phyloP scores from a whole-genome alignment of 1,140 invertebrate species.

The Littorina saxatilis region DNA sequence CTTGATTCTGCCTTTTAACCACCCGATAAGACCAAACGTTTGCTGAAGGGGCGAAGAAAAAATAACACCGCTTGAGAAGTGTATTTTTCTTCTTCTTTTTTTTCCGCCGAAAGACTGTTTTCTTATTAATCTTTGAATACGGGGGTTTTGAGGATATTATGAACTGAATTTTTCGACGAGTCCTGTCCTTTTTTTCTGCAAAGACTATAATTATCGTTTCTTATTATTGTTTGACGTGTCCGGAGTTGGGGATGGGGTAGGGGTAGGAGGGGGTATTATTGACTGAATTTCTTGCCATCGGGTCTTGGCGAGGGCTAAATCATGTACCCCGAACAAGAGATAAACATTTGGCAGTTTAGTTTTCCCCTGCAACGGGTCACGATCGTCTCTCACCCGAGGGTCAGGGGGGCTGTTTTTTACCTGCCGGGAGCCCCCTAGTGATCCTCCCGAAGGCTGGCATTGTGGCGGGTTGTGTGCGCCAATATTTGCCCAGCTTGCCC shows the following conservation, averaged over 20 bases:
- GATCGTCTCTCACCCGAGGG: conserved; percentile 5
- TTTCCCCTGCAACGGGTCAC: not conserved
- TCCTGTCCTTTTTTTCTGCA: too few species aligned
- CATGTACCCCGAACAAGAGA: conserved; percentile 25
- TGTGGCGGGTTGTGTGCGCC: not conserved
- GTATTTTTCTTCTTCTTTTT: not conserved
- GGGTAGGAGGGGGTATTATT: not conserved
- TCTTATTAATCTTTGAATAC: too few species aligned
- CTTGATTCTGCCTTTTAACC: conserved; percentile 4
- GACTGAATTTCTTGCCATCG: not conserved
- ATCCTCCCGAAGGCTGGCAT: not conserved
- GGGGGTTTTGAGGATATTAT: too few species aligned
- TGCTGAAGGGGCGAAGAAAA: conserved; percentile 5
- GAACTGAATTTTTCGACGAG: too few species aligned
- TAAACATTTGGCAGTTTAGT: conserved; percentile 17
- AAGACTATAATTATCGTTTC: too few species aligned
- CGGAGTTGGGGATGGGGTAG: too few species aligned
- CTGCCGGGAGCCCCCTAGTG: not conserved
- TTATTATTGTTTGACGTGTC: too few species aligned
- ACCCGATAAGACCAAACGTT: conserved; percentile 17
- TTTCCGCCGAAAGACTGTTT: too few species aligned
- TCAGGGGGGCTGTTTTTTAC: not conserved
- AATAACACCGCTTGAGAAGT: not conserved
- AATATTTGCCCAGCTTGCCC: conserved; percentile 15
- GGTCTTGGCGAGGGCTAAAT: not conserved